Base-by-base conservation (phyloP, 2,888 invertebrate genomes). In the Hyposoter dolosus region DNA sequence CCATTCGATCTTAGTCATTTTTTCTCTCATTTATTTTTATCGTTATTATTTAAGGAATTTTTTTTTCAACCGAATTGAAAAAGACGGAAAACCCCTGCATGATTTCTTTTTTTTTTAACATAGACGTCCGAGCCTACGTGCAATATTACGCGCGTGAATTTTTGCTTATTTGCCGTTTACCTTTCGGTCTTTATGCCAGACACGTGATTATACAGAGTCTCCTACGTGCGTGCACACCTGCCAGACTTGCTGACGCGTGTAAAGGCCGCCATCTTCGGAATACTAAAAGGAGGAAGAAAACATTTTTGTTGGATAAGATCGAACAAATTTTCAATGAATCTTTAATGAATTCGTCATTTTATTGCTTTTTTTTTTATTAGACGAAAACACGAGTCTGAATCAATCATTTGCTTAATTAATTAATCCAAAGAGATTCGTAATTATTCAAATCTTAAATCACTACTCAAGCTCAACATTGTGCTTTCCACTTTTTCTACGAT, bases 161-260 rank as follows among this genome's bases (percentile, higher is more conserved):
- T 68, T 82, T 65, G 79, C 50, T 75, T 82, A 50, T 85, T 71
- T 85, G 74, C 76, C 75, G 82, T 76, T 85, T 85, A 72, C 82
- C 66, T 76, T 75, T 74, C 35, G 23, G 74, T 79, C 78, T 74
- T 85, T 85, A 85, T 85, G 82, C 85, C 40, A 80, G 82, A 85
- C 85, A 83, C 85, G 85, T 60, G 79, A 50, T 80, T 71, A 53
- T 68, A 50, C 79, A 28, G 63, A 56, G 43, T 71, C 45, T 63
- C 76, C 66, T 71, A 80, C 79, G 85, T 80, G 82, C 69, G 71
- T 47, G 69, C 82, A 80, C 85, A 85, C 79, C 85, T 85, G 85
- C 79, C 82, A 85, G 85, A 85, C 85, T 85, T 80, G 79, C 75
- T 83, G 85, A 85, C 85, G 82, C 85, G 79, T 72, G 80, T 72